Evolutionary conservation across 2,113 vertebrate species (phyloP).

Genomic region (Nasalis larvatus): DNA sequence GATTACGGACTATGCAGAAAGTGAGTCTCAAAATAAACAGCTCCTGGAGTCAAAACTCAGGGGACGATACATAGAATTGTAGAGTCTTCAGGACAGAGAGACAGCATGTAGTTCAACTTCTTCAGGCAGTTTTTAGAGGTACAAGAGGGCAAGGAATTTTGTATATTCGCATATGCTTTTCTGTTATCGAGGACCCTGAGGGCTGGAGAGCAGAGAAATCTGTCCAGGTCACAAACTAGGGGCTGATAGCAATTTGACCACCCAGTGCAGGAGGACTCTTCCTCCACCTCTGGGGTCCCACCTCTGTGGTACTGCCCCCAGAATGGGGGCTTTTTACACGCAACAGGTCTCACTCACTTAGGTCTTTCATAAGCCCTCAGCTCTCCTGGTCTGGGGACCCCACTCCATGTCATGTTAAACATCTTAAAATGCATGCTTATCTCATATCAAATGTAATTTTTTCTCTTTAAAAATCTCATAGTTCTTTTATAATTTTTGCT

Average conservation of each 20-base stretch:
- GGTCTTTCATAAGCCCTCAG: background rate
- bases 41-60: conserved; percentile 5
- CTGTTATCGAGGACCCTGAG: background rate
- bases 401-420: background rate
- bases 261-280: background rate
- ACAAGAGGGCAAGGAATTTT: background rate
- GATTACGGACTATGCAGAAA: conserved; percentile 23
- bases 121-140: background rate
- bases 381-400: background rate
- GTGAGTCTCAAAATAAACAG: conserved; percentile 8
- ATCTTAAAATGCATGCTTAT: background rate
- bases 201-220: background rate
- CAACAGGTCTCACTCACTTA: background rate
- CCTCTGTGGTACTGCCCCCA: background rate
- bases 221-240: background rate
- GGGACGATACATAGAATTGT: rapidly evolving
- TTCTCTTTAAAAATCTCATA: background rate
- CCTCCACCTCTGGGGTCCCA: background rate
- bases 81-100: background rate
- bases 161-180: background rate
- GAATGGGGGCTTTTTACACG: background rate
- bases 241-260: background rate
- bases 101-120: background rate
- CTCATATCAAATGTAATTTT: background rate
- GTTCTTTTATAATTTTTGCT: background rate